Percentiles rank a stretch among this genome's conserved stretches.
Evolutionary conservation across 2,113 vertebrate genomes (phyloP).

Genomic region (Tricholaema leucomelas): DNA sequence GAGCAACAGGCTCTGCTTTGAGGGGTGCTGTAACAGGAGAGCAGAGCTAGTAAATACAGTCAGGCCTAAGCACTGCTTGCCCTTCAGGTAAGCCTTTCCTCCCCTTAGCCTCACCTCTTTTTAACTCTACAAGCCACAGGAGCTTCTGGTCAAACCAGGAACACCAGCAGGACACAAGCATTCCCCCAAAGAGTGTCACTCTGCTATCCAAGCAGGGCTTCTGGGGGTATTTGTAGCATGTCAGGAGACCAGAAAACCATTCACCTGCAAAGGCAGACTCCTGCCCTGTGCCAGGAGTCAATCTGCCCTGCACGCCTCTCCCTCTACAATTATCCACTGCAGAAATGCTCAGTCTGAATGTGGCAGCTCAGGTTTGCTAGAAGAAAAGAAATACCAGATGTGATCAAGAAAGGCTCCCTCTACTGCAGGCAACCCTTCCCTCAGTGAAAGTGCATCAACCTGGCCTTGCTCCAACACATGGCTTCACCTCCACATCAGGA

Average conservation of each 20-base stretch:
- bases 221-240: rapidly evolving
- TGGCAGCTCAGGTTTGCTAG: rapidly evolving
- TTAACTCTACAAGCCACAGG: background rate
- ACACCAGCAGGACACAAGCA: rapidly evolving
- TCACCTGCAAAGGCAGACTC: background rate
- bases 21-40: background rate
- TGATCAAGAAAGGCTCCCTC: background rate
- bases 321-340: background rate
- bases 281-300: rapidly evolving
- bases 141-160: background rate
- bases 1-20: rapidly evolving
- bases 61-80: rapidly evolving
- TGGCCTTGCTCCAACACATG: background rate
- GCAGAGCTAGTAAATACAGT: background rate
- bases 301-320: rapidly evolving
- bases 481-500: background rate
- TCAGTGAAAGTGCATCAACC: background rate
- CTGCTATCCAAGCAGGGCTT: rapidly evolving
- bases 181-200: rapidly evolving
- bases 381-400: background rate
- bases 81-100: background rate
- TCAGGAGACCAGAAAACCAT: rapidly evolving
- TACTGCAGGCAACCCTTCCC: background rate
- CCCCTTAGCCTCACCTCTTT: background rate
- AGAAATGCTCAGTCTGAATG: background rate